Conservation (phyloP, 2,113 vertebrate species). For the Hemiprocne comata region DNA sequence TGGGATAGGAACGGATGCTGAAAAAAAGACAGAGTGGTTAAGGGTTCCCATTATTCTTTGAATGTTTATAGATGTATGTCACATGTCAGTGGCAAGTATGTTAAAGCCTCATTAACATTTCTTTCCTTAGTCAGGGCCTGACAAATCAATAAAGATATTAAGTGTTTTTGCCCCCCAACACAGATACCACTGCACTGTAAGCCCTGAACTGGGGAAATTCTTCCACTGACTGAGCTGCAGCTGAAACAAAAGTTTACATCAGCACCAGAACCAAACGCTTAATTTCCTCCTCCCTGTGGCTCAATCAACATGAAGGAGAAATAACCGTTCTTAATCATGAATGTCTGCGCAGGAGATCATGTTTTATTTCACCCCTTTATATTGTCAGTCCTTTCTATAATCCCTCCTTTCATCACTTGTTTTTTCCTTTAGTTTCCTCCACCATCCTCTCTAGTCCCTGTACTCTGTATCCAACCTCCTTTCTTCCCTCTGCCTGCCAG, state of each 20-base stretch:
- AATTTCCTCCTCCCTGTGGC: conserved; percentile 28
- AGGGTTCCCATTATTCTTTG: conserved; percentile 19
- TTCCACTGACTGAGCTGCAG: background rate
- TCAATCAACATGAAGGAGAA: conserved; percentile 42
- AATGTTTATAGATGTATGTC: conserved; percentile 33
- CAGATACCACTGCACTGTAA: background rate
- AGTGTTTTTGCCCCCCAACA: background rate
- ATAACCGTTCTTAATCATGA: background rate
- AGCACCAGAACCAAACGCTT: background rate
- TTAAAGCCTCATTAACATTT: conserved; percentile 7
- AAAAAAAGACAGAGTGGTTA: conserved; percentile 27
- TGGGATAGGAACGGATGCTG: conserved; percentile 28
- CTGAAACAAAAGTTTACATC: conserved; percentile 38
- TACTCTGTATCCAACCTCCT: background rate
- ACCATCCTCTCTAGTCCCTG: background rate
- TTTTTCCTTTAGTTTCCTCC: background rate
- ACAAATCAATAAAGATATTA: background rate
- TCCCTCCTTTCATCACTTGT: background rate
- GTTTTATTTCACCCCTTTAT: background rate
- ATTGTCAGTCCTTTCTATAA: background rate
- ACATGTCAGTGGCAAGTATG: background rate
- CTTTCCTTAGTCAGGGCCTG: background rate
- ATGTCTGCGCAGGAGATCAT: background rate
- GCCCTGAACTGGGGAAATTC: conserved; percentile 8
- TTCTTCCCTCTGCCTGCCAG: background rate